Evolutionary conservation across 2,113 vertebrate species (phyloP), one percentile per base, ranked within the genome.

Genomic region (Sphyrna mokarran): DNA sequence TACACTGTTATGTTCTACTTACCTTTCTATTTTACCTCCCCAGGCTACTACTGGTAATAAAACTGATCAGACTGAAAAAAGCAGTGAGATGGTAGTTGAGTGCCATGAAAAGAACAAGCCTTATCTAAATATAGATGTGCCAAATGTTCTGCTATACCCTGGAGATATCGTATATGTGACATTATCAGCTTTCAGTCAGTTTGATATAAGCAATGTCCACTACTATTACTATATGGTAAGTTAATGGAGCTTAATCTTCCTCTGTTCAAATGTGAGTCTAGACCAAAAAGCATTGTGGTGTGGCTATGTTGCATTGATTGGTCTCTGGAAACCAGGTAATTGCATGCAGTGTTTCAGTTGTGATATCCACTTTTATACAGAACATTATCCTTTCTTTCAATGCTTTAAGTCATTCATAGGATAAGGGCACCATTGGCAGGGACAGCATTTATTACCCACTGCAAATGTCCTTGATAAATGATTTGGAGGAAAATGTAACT

Each of bases 151-250:
- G 54, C 87, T 90, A 1, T 90, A 90, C 26, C 54, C 87, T 61
- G 87, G 54, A 13, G 54, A 90, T 14, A 33, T 29, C 48, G 61
- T 90, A 14, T 0, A 61, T 11, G 87, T 90, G 54, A 58, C 10
- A 33, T 33, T 90, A 29, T 16, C 87, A n/a, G 54, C 87, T 61
- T 33, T 90, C 26, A 58, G 54, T 90, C 54, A 33, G 11, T 5
- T 16, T 2, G 26, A 90, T 33, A 33, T 33, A 13, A 90, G 54
- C 54, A 14, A 0, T 61, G 87, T 90, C 29, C 29, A 61, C 1
- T 29, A 90, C 4, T 90, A 16, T 61, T 90, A 90, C 54, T 90
- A 90, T 29, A 90, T 90, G 87, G 87, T 90, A 58, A 90, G 87
- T 90, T 58, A 14, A 11, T 29, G 22, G 26, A 23, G 2, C 11